Percentiles rank a stretch among this genome's conserved stretches.
These are phyloP conservation scores for Acanthochromis polyacanthus DNA, from an alignment of 2,113 vertebrate species.

Conservation along the genomic window DNA sequence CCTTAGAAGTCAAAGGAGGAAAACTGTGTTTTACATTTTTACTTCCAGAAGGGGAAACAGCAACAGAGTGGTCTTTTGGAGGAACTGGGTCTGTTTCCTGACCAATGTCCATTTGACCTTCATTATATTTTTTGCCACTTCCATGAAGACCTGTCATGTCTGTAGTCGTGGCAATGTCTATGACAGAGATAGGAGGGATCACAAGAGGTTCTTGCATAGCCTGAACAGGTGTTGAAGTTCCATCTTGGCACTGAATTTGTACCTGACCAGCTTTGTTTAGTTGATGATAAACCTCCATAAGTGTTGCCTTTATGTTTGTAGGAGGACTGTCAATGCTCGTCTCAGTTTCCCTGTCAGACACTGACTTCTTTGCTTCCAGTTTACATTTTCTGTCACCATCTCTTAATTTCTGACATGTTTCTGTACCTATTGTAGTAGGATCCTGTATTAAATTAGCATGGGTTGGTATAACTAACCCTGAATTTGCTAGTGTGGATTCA, in stretches of 20 bases:
- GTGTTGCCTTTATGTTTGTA: conserved; percentile 53
- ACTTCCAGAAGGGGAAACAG: neutral
- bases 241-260: conserved; percentile 5
- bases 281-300: conserved; percentile 57
- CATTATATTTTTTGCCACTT: conserved; percentile 13
- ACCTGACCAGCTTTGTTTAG: conserved; percentile 39
- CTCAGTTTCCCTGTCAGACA: conserved; percentile 10
- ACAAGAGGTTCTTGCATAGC: conserved; percentile 5
- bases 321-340: neutral
- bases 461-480: neutral
- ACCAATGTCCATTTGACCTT: conserved; percentile 28
- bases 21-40: neutral
- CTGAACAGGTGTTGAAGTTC: conserved; percentile 3
- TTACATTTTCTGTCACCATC: conserved; percentile 6
- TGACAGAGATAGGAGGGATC: conserved; percentile 27
- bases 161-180: conserved; percentile 5
- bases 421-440: neutral
- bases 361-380: conserved; percentile 14
- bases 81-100: conserved; percentile 30
- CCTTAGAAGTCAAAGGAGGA: conserved; percentile 2
- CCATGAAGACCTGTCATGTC: neutral
- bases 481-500: conserved; percentile 23
- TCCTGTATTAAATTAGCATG: conserved; percentile 10
- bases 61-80: conserved; percentile 4
- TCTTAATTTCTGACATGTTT: conserved; percentile 10